Percentiles rank a stretch among this genome's conserved stretches.
These are phyloP conservation scores for Etheostoma cragini DNA, from an alignment of 2,113 vertebrate genomes.

Conservation along the genomic window DNA sequence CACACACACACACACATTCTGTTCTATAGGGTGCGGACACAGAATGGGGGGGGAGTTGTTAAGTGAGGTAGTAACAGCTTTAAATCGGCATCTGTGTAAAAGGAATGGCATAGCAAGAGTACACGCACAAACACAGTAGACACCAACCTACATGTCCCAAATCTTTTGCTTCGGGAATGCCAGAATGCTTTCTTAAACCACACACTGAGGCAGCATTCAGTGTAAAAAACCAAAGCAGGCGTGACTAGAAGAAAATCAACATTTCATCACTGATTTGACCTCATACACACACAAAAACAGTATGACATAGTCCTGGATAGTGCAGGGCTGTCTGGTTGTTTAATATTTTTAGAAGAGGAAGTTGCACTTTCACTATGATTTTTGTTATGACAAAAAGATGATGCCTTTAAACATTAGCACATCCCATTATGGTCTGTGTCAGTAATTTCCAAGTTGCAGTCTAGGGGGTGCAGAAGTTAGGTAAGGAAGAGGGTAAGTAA, in stretches of 20 bases:
- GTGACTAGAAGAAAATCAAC: conserved; percentile 7
- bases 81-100: too few species aligned
- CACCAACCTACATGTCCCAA: too few species aligned
- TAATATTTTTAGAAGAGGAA: not conserved
- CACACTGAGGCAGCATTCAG: too few species aligned
- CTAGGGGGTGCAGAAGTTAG: not conserved
- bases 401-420: not conserved
- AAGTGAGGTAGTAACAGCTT: too few species aligned
- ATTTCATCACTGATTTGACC: not conserved
- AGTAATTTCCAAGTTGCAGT: conserved; percentile 15
- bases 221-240: too few species aligned
- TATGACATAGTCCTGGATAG: not conserved
- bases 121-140: too few species aligned
- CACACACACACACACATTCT: too few species aligned
- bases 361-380: not conserved
- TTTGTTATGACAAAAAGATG: conserved; percentile 10
- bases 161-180: too few species aligned
- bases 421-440: conserved; percentile 5
- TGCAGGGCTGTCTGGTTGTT: not conserved
- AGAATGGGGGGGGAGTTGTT: too few species aligned
- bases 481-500: conserved; percentile 23
- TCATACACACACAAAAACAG: not conserved
- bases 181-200: too few species aligned
- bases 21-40: too few species aligned
- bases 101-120: too few species aligned